phyloP scores from a whole-genome alignment of 2,113 vertebrate species.

The Rhabdornis inornatus region DNA sequence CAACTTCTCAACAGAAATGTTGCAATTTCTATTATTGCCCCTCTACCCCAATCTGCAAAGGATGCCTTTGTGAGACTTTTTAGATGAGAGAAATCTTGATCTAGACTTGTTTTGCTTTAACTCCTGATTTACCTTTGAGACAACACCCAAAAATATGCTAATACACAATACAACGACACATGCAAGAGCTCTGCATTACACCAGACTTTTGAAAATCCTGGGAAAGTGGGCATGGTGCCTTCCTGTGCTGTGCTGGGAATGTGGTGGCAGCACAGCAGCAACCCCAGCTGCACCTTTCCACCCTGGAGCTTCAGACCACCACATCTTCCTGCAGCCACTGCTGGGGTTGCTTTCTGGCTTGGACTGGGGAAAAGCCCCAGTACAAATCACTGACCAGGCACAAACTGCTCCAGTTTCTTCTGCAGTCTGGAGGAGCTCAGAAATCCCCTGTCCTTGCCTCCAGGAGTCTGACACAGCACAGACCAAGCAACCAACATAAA shows the following conservation, averaged over 20 bases:
- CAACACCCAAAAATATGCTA: neutral
- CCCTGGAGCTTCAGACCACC: neutral
- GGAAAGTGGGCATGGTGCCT: neutral
- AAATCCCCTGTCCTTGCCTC: neutral
- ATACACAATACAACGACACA: neutral
- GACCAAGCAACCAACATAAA: neutral
- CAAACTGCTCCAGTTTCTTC: neutral
- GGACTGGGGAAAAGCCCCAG: neutral
- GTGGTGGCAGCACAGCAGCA: neutral
- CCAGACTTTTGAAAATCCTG: neutral
- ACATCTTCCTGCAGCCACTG: fast-evolving
- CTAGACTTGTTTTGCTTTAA: neutral
- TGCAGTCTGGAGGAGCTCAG: neutral
- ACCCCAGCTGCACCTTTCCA: neutral
- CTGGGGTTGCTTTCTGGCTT: fast-evolving
- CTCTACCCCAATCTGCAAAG: neutral
- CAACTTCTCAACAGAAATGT: neutral
- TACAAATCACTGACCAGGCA: neutral
- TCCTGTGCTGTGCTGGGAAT: fast-evolving
- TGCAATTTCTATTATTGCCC: neutral
- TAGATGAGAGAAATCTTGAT: neutral
- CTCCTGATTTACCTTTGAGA: neutral
- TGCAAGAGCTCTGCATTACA: neutral
- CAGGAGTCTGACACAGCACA: neutral
- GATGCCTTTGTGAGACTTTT: neutral